Evolutionary conservation across 2,113 vertebrate species (phyloP), one percentile per base, ranked within the genome.

Genomic region (Scophthalmus maximus): DNA sequence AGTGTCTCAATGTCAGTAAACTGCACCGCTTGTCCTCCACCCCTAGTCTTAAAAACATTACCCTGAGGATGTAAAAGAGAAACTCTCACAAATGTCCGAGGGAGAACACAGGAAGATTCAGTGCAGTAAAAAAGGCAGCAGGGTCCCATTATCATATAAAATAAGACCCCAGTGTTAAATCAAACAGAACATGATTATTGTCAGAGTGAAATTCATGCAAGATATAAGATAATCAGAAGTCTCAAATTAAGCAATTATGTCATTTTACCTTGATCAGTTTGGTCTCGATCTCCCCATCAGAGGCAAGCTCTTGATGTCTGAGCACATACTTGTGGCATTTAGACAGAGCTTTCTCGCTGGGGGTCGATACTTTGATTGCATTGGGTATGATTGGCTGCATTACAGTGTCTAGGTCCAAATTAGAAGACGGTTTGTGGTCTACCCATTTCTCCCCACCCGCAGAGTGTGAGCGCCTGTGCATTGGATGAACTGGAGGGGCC

Each of bases 301-400:
- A 98, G 73, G 96, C 97, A 71, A 99, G 90, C 92, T 99, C 96
- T 92, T 99, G 97, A 87, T 99, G 97, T 2, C 96, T 97, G 87
- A 98, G 94, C 93, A 98, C 94, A 72, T 99, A 99, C 86, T 96
- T 98, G 87, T 98, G 95, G 69, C 96, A 97, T 82, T 96, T 95
- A 73, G 97, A 95, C 89, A 99, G 93, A 3, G 96, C 96, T 82
- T 95, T 97, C 90, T 97, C 97, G 0, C 88, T 98, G n/a, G 97
- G 95, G 55, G 94, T 87, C 0, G 90, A 93, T 49, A 98, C 96
- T 3, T 94, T 98, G 95, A 98, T 95, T 91, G 97, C 91, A 3
- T 96, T 93, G 63, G 96, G 95, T 82, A 99, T 88, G 17, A 94
- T 94, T 29, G 97, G 96, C 94, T 98, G 96, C 95, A 99, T 93